These are phyloP conservation scores for Craterocephalus amniculus DNA, from an alignment of 2,797 vertebrate species.

Conservation along the genomic window DNA sequence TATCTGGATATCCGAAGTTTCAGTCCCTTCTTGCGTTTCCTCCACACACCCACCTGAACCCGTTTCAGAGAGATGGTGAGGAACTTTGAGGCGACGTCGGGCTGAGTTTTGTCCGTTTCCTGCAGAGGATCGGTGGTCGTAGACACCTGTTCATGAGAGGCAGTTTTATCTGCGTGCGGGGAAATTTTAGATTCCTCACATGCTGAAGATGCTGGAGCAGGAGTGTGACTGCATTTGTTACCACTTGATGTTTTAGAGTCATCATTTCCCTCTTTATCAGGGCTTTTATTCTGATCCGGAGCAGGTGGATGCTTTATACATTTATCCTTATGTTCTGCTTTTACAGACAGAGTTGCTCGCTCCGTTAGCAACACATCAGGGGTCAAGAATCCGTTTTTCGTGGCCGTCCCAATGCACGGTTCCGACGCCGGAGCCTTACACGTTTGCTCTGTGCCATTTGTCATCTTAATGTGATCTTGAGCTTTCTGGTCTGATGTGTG, in stretches of 20 bases:
- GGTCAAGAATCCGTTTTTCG: constrained; percentile 15
- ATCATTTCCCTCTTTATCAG: constrained; percentile 54
- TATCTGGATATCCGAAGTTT: constrained; percentile 65
- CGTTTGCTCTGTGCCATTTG: constrained; percentile 9
- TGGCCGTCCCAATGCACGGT: not conserved
- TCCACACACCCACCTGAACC: constrained; percentile 68
- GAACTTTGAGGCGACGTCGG: constrained; percentile 59
- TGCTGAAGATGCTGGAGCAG: not conserved
- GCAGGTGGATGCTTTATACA: constrained; percentile 16
- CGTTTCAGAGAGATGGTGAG: constrained; percentile 82
- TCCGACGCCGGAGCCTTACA: not conserved
- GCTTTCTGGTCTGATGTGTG: constrained; percentile 7
- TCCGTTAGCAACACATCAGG: not conserved
- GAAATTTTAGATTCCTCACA: not conserved
- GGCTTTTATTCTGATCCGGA: not conserved
- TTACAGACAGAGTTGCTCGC: constrained; percentile 34
- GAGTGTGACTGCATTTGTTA: not conserved
- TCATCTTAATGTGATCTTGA: constrained; percentile 29
- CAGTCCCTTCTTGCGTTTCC: constrained; percentile 64
- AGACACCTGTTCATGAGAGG: not conserved
- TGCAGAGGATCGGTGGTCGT: constrained; percentile 41
- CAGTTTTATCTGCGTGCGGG: not conserved
- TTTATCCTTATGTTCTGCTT: constrained; percentile 45
- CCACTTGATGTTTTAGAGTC: not conserved
- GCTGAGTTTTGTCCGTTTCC: constrained; percentile 49